phyloP scores from a whole-genome alignment of 1,140 invertebrate genomes.

The Micrasema longulum region DNA sequence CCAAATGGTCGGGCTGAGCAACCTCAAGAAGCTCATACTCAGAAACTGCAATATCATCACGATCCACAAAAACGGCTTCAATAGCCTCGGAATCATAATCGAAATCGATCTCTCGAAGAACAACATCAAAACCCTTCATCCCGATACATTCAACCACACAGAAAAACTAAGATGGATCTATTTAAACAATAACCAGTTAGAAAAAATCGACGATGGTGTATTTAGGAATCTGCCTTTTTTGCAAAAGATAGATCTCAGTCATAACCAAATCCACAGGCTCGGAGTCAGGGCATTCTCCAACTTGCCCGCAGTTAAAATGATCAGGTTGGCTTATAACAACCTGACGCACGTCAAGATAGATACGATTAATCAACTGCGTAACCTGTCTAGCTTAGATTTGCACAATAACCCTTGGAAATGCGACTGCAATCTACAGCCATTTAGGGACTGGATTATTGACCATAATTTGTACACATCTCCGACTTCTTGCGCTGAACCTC shows the following conservation, averaged over 20 bases:
- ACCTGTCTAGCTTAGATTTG: conserved; percentile 80
- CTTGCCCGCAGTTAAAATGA: conserved; percentile 73
- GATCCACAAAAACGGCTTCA: conserved; percentile 80
- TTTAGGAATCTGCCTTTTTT: conserved; percentile 81
- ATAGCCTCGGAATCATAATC: conserved; percentile 81
- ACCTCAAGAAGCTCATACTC: conserved; percentile 84
- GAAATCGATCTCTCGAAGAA: conserved; percentile 89
- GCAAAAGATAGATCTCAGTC: conserved; percentile 80
- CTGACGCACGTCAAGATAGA: conserved; percentile 73
- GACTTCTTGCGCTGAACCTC: conserved; percentile 78
- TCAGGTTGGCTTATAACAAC: conserved; percentile 80
- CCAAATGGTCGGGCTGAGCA: conserved; percentile 75
- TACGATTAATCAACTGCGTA: conserved; percentile 71
- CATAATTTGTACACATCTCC: conserved; percentile 78
- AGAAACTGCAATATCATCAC: conserved; percentile 77
- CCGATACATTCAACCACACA: conserved; percentile 78
- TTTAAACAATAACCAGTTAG: conserved; percentile 80
- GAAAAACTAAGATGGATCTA: conserved; percentile 76
- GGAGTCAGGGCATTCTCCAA: conserved; percentile 79
- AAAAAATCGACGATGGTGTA: conserved; percentile 76
- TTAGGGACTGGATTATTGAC: conserved; percentile 81
- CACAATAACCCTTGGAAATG: conserved; percentile 90
- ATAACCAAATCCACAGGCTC: conserved; percentile 79
- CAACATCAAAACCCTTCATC: conserved; percentile 74
- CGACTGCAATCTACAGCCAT: conserved; percentile 84